phyloP scores from a whole-genome alignment of 2,113 vertebrate genomes.

The Oplegnathus fasciatus region DNA sequence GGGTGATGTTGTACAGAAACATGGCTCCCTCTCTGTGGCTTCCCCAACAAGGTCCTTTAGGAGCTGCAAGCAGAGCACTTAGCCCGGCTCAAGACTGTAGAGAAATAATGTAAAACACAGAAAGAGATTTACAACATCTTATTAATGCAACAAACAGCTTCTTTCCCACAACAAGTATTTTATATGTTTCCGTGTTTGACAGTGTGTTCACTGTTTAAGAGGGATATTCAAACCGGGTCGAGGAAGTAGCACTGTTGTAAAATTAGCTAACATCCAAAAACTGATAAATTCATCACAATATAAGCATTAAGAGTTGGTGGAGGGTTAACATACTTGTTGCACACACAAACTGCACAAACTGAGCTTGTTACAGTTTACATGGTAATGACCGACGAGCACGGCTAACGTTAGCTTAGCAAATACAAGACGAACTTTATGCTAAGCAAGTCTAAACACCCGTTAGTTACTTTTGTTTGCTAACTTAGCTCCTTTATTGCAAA shows the following conservation, averaged over 20 bases:
- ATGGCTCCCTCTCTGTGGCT: slow-evolving; percentile 80
- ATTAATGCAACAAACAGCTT: too few species aligned
- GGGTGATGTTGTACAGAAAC: slow-evolving; percentile 98
- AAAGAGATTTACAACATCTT: too few species aligned
- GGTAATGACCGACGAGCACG: too few species aligned
- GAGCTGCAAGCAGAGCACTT: slow-evolving; percentile 47
- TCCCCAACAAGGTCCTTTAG: slow-evolving; percentile 56
- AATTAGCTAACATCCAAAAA: neutral
- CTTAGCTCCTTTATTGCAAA: neutral
- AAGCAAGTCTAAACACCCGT: too few species aligned
- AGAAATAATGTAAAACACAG: neutral
- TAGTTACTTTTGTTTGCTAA: neutral
- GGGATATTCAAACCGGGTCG: neutral
- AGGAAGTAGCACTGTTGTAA: neutral
- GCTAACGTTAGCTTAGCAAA: slow-evolving; percentile 46
- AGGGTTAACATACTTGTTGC: neutral
- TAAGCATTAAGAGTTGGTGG: fast-evolving
- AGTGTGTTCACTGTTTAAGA: neutral
- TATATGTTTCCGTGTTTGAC: neutral
- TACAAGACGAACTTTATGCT: neutral
- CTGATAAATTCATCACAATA: fast-evolving
- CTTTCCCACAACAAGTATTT: neutral
- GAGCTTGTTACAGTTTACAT: slow-evolving; percentile 12
- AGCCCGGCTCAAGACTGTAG: slow-evolving; percentile 36
- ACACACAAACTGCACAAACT: neutral